Percentiles rank a stretch among this genome's conserved stretches.
These are phyloP conservation scores for Synanthedon myopaeformis DNA, from an alignment of 2,888 invertebrate genomes.

Conservation along the genomic window DNA sequence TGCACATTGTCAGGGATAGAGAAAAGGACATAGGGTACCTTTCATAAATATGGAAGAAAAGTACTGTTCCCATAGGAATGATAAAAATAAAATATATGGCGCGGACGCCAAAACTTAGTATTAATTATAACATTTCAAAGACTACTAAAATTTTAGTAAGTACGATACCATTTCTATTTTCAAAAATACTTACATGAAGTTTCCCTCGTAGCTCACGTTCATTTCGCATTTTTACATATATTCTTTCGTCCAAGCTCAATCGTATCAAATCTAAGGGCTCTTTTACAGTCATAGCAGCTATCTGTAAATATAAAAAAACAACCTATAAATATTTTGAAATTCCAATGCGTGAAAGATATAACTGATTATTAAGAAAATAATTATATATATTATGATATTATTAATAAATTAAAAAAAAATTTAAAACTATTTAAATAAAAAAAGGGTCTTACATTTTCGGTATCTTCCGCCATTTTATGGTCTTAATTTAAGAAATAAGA, in stretches of 20 bases:
- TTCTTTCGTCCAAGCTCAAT: conserved; percentile 96
- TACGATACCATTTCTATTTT: not conserved
- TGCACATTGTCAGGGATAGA: no score
- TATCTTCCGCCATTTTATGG: conserved; percentile 49
- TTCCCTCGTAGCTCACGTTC: conserved; percentile 96
- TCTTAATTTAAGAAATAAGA: no score
- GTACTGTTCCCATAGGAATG: no score
- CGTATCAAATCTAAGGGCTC: conserved; percentile 97
- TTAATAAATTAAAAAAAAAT: no score
- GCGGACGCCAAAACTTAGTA: not conserved
- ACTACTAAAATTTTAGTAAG: not conserved
- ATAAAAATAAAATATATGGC: no score
- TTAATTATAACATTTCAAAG: not conserved
- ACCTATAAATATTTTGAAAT: not conserved
- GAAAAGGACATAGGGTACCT: no score
- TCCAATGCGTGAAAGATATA: no score
- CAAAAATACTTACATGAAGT: conserved; percentile 80
- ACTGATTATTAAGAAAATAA: no score
- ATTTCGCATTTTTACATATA: conserved; percentile 99
- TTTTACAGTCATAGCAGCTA: conserved; percentile 92
- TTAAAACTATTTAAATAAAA: no score
- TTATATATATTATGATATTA: no score
- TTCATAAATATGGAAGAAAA: no score
- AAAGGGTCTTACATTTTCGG: conserved; percentile 49
- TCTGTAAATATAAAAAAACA: conserved; percentile 58